Evolutionary conservation across 2,113 vertebrate genomes (phyloP), one percentile per base, ranked within the genome.

Genomic region (Picathartes gymnocephalus): DNA sequence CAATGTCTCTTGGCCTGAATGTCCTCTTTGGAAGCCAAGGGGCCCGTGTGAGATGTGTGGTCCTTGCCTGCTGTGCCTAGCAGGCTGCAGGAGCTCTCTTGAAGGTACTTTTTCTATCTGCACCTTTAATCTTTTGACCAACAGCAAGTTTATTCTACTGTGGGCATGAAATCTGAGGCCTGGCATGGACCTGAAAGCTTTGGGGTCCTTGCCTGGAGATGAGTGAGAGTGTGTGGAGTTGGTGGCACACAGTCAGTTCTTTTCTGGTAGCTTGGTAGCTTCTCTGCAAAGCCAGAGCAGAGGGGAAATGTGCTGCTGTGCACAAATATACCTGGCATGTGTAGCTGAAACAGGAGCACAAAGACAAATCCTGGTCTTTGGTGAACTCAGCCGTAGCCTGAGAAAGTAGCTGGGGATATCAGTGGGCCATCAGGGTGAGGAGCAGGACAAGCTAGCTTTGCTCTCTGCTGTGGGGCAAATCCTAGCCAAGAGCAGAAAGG

Each of bases 321-420:
- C 18, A 22, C 53, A 42, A 27, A 54, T 40, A 45, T 64, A 33
- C 44, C 11, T 2, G 5, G 21, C 44, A 31, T 0, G 0, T 39
- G 25, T 51, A 45, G 45, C 66, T 86, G 54, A 64, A 90, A 22
- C 22, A 28, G 62, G 81, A 86, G 45, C 18, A 44, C 0, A 0
- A 60, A 48, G 33, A 15, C 62, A 60, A 12, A 51, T 15, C 50
- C 51, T 83, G 37, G 50, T 51, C 13, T 39, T 33, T n/a, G 31
- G 15, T 69, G 69, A 64, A 37, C n/a, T 13, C 15, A 45, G 25
- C 12, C 5, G 2, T 11, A 42, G 33, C 27, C 45, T 30, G 40
- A 35, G 53, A 73, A 27, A 9, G 37, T 58, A 45, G 22, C 42
- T 91, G 72, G 50, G 24, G 45, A 12, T 27, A 28, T 56, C 35